Conservation (phyloP, 2,888 invertebrate genomes). For the Aphodius sticticus region DNA sequence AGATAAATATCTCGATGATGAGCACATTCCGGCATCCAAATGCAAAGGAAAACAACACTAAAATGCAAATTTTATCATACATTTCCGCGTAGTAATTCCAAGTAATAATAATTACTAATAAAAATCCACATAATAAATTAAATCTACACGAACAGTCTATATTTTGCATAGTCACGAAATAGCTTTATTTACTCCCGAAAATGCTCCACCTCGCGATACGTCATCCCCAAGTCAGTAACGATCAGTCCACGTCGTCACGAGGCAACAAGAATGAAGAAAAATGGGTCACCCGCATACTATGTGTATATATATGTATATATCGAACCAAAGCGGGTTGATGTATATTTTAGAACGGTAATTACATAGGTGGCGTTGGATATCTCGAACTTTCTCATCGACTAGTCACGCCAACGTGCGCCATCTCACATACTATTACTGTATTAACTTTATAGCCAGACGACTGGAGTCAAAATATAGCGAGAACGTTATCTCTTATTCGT, state of each 20-base stretch:
- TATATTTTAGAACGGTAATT: slow-evolving; percentile 4
- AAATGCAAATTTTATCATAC: too few relatives aligned
- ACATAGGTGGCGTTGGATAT: neutral
- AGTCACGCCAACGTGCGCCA: neutral
- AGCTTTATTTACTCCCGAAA: neutral
- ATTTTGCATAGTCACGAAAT: neutral
- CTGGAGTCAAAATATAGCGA: neutral
- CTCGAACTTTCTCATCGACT: neutral
- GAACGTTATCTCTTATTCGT: neutral
- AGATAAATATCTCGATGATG: too few relatives aligned
- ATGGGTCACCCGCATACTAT: neutral
- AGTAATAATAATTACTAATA: neutral
- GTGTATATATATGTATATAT: neutral
- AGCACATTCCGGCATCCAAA: too few relatives aligned
- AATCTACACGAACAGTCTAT: neutral
- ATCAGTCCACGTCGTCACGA: neutral
- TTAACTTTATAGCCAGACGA: neutral
- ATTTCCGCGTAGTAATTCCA: too few relatives aligned
- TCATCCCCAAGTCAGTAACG: neutral
- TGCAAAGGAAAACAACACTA: too few relatives aligned
- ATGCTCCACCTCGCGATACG: neutral
- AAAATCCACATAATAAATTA: neutral
- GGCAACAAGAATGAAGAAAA: neutral
- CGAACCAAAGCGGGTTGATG: neutral
- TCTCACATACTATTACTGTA: neutral